Evolutionary conservation across 1,140 invertebrate genomes (phyloP), one percentile per base, ranked within the genome.

Genomic region (Ceratoteleas bidentatus): DNA sequence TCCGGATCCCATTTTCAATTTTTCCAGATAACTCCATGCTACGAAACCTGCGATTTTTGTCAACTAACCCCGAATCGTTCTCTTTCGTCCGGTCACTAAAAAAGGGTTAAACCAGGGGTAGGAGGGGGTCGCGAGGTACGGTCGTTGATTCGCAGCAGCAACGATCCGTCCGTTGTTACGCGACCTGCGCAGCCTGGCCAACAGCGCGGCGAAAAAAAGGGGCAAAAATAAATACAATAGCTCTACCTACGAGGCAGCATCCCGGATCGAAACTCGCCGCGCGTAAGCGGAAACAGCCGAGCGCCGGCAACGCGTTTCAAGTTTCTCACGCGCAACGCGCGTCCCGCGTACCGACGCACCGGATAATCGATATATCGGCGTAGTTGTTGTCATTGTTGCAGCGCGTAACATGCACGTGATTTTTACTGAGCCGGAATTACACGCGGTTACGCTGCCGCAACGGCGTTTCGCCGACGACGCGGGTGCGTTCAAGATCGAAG

Each of bases 321-420:
- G 79, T 77, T 82, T 82, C 79, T 82, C 68, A 70, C 73, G 73
- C 73, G 66, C 66, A 68, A 36, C 58, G 75, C 75, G 72, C 52
- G 10, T 53, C 45, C 40, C 73, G 69, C 24, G 47, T 57, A 13
- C 53, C 60, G 52, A 73, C 68, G 68, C 80, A 69, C 52, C 52
- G 70, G 50, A 76, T 76, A 82, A 82, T 82, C 80, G 80, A 82
- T 82, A 82, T 74, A 82, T 82, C 68, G 80, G 54, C 57, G 80
- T 72, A 76, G 73, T 75, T 72, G 65, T 72, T 74, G 79, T 75
- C 78, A 64, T 70, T 70, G 72, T 70, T 68, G 66, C 54, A 60
- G 49, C 64, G 36, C 40, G 66, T 65, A 57, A 69, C 64, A 74
- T 52, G 61, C 66, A 49, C 61, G 50, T 52, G 66, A 81, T 81